These are phyloP conservation scores for Calephelis perditalis DNA, from an alignment of 2,888 invertebrate species.

Conservation along the genomic window DNA sequence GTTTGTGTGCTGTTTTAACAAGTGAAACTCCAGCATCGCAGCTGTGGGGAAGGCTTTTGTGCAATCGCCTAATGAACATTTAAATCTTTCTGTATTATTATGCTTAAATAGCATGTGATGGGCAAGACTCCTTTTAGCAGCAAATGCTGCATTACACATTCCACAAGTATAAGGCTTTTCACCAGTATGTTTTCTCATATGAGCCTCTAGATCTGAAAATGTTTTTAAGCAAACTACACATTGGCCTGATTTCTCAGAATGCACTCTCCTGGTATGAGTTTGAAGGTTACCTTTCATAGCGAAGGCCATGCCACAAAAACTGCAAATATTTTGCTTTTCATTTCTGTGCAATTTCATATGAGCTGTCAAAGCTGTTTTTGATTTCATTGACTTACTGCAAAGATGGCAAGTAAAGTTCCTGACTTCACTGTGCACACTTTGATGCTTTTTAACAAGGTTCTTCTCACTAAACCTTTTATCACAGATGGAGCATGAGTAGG, in stretches of 20 bases:
- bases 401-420: slow-evolving; percentile 74
- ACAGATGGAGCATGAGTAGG: slow-evolving; percentile 56
- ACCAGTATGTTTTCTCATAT: slow-evolving; percentile 78
- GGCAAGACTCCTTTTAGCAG: slow-evolving; percentile 52
- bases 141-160: slow-evolving; percentile 53
- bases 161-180: slow-evolving; percentile 66
- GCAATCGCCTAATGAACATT: slow-evolving; percentile 63
- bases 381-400: slow-evolving; percentile 72
- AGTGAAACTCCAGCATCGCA: slow-evolving; percentile 64
- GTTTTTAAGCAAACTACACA: slow-evolving; percentile 73
- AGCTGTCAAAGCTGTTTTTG: slow-evolving; percentile 65
- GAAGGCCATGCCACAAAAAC: slow-evolving; percentile 66
- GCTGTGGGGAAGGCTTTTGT: slow-evolving; percentile 58
- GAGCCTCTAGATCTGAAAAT: slow-evolving; percentile 73
- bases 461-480: slow-evolving; percentile 55
- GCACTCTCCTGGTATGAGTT: slow-evolving; percentile 72
- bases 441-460: slow-evolving; percentile 53
- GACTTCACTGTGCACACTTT: slow-evolving; percentile 63
- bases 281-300: slow-evolving; percentile 75
- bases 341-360: slow-evolving; percentile 65
- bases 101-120: slow-evolving; percentile 65
- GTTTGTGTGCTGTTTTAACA: slow-evolving; percentile 64
- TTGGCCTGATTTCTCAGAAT: slow-evolving; percentile 75
- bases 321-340: slow-evolving; percentile 62
- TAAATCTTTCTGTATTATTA: slow-evolving; percentile 58